Evolutionary conservation across 2,797 vertebrate species (phyloP), one percentile per base, ranked within the genome.

Genomic region (Platyrinchus mystaceus): DNA sequence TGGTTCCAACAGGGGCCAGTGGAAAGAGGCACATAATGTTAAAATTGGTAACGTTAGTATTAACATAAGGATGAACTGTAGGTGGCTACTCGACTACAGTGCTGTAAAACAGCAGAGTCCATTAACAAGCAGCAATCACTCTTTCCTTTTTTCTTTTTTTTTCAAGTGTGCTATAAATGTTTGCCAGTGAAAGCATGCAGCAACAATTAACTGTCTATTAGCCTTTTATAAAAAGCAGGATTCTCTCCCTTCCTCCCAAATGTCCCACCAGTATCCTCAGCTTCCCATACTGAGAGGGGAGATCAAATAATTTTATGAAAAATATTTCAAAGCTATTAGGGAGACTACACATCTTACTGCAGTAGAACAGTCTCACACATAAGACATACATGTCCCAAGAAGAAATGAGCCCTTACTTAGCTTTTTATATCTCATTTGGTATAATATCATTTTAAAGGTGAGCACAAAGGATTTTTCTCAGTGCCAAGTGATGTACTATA

Each of bases 61-160:
- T 98, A 98, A 98, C 98, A 98, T 96, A 98, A 94, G 28, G 98
- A 97, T 97, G 97, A 97, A 95, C 97, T 98, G 98, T 95, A 95
- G 96, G 95, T 95, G 94, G 91, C 93, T 97, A 93, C 87, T 95
- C 59, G 90, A 97, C 95, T 97, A 98, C 90, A 75, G 90, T 62
- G 97, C 98, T 97, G 97, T 96, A 97, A 98, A 98, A 98, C 97
- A 98, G 97, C 97, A 98, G 98, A 98, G 98, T 97, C 91, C 68
- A 66, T 94, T 94, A 96, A 78, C 64, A 93, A 94, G 87, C 68
- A 89, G 85, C 83, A 93, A 90, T 63, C 43, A 39, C 7, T 39
- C 18, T 52, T 50, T 46, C 39, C 5, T 46, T 86, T 75, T 28
- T 89, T 56, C 10, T 62, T 67, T 84, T 84, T 26, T 84, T 92